Evolutionary conservation across 2,888 invertebrate species (phyloP).

Genomic region (Spialia ferax): DNA sequence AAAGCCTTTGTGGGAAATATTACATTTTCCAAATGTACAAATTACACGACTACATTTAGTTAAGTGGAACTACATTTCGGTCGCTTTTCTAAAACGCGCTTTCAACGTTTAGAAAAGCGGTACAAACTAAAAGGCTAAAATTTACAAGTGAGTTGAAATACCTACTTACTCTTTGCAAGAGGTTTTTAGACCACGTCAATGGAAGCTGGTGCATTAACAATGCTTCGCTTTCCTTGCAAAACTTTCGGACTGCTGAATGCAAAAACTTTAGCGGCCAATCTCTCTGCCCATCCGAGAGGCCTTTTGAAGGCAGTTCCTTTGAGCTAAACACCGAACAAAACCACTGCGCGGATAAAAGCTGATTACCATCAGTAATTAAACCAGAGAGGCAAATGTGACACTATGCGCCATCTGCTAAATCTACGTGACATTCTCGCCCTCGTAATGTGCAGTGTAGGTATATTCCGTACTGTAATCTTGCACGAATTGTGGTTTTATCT

Average conservation of each 20-base stretch:
- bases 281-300: neutral
- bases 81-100: conserved; percentile 3
- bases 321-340: conserved; percentile 5
- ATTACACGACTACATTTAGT: neutral
- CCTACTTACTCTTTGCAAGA: neutral
- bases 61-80: neutral
- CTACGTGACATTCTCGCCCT: neutral
- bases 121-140: neutral
- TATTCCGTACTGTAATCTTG: conserved; percentile 8
- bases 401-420: neutral
- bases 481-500: conserved; percentile 1
- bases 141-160: neutral
- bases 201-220: conserved; percentile 5
- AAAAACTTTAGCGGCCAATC: conserved; percentile 5
- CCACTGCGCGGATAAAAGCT: neutral
- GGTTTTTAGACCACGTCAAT: conserved; percentile 8
- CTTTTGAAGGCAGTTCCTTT: conserved; percentile 6
- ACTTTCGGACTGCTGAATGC: conserved; percentile 8
- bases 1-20: neutral
- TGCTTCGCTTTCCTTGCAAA: conserved; percentile 1
- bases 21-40: neutral
- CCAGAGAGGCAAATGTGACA: neutral
- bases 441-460: neutral
- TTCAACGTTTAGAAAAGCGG: neutral
- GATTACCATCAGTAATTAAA: conserved; percentile 12